These are phyloP conservation scores for Trididemnum nubilum DNA, from an alignment of 23 tunicate species.

Conservation along the genomic window DNA sequence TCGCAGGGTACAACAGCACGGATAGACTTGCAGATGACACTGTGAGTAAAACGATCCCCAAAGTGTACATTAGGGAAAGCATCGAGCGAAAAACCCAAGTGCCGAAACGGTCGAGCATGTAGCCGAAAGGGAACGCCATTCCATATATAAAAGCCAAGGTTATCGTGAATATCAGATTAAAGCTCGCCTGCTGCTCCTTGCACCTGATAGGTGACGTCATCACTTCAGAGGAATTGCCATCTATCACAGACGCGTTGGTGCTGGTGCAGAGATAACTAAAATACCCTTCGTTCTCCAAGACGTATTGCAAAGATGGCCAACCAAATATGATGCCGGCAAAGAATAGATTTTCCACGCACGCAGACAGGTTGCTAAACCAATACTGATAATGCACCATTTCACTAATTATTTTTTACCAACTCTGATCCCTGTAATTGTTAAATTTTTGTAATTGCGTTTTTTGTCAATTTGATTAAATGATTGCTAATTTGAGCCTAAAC, in stretches of 20 bases:
- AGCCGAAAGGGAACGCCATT: slow-evolving; percentile 44
- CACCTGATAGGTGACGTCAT: slow-evolving; percentile 15
- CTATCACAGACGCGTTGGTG: neutral
- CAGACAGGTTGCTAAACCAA: slow-evolving; percentile 16
- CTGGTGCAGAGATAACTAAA: slow-evolving; percentile 31
- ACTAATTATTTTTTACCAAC: no score
- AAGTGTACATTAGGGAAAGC: slow-evolving; percentile 6
- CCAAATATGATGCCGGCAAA: slow-evolving; percentile 61
- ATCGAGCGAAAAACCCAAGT: slow-evolving; percentile 55
- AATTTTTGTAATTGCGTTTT: no score
- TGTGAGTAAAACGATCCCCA: slow-evolving; percentile 37
- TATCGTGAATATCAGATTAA: slow-evolving; percentile 42
- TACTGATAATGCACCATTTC: neutral
- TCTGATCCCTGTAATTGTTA: no score
- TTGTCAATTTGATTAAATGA: no score
- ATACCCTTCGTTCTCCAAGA: slow-evolving; percentile 52
- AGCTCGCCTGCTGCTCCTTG: slow-evolving; percentile 19
- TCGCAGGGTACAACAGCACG: slow-evolving; percentile 41
- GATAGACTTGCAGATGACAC: slow-evolving; percentile 34
- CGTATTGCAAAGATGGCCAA: slow-evolving; percentile 58
- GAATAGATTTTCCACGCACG: slow-evolving; percentile 45
- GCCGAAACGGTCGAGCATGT: slow-evolving; percentile 48
- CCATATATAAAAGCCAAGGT: slow-evolving; percentile 19
- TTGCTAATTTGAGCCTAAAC: no score
- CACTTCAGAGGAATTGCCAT: neutral